Evolutionary conservation across 2,113 vertebrate species (phyloP).

Genomic region (Cromileptes altivelis): DNA sequence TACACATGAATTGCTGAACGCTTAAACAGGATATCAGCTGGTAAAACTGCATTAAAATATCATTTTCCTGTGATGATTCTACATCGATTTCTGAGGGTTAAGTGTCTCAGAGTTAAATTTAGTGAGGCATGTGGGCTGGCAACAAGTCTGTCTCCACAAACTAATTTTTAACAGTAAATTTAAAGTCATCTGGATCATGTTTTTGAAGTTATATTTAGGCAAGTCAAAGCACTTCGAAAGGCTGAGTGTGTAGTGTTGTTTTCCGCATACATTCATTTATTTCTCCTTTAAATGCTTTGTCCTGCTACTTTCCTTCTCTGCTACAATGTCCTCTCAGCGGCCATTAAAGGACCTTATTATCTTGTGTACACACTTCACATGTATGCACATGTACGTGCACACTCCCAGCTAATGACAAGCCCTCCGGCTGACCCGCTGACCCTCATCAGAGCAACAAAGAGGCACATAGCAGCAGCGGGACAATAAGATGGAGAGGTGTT

Average conservation of each 20-base stretch:
- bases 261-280: not conserved
- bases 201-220: not conserved
- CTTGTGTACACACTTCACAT: constrained; percentile 64
- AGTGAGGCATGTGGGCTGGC: not conserved
- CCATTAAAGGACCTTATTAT: constrained; percentile 62
- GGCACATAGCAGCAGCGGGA: constrained; percentile 56
- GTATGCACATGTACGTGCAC: constrained; percentile 10
- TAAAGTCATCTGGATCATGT: not conserved
- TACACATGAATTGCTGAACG: too few relatives aligned
- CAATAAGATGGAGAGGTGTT: constrained; percentile 71
- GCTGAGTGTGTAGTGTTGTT: not conserved
- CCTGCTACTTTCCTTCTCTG: not conserved
- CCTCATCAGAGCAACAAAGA: constrained; percentile 71
- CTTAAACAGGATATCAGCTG: not conserved
- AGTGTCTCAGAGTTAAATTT: not conserved
- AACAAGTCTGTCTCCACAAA: not conserved
- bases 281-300: constrained; percentile 8
- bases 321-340: constrained; percentile 8
- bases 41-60: not conserved
- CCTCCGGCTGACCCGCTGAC: constrained; percentile 61
- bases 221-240: not conserved
- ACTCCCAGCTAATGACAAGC: constrained; percentile 59
- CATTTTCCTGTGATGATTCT: not conserved
- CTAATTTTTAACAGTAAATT: not conserved
- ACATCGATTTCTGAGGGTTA: not conserved